Evolutionary conservation across 2,113 vertebrate species (phyloP), one percentile per base, ranked within the genome.

Genomic region (Elephas maximus): DNA sequence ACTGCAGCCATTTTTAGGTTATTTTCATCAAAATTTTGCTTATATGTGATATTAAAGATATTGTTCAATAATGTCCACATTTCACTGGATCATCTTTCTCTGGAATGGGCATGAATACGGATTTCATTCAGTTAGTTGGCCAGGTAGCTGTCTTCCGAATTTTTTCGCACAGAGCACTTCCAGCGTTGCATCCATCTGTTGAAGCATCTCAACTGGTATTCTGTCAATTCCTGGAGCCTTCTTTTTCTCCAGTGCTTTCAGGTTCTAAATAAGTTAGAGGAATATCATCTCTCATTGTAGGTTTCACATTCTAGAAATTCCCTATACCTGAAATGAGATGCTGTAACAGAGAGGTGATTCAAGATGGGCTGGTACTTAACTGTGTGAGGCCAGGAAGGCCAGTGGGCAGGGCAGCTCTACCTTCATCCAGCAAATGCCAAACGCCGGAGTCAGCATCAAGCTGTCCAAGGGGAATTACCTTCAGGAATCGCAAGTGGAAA

Each of bases 341-440:
- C 8, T 45, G 10, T 0, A 6, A 37, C 0, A 11, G 28, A 33
- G 5, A 14, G 45, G 7, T 17, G n/a, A 81, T 3, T 44, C 33
- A 3, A n/a, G 6, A 44, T 41, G 48, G 33, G 53, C n/a, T 41
- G 26, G 78, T 28, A 53, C 69, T 14, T 57, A 63, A 71, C 2
- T 0, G 1, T 33, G 24, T 15, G n/a, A 79, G 26, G 8, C 14
- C 8, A 1, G 44, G 63, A 86, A 37, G 7, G 5, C 8, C 8
- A 57, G 67, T 0, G 28, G n/a, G 65, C 37, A 51, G 71, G 57
- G 48, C 51, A 80, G 24, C 23, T 28, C 5, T 3, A 62, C 23
- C 17, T 81, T 44, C 51, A 8, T 18, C 45, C 44, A 41, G 33
- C 24, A 74, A 91, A 86, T 23, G 41, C 5, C 41, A 21, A 2